Evolutionary conservation across 1,140 invertebrate species (phyloP).

Genomic region (Portunus trituberculatus): DNA sequence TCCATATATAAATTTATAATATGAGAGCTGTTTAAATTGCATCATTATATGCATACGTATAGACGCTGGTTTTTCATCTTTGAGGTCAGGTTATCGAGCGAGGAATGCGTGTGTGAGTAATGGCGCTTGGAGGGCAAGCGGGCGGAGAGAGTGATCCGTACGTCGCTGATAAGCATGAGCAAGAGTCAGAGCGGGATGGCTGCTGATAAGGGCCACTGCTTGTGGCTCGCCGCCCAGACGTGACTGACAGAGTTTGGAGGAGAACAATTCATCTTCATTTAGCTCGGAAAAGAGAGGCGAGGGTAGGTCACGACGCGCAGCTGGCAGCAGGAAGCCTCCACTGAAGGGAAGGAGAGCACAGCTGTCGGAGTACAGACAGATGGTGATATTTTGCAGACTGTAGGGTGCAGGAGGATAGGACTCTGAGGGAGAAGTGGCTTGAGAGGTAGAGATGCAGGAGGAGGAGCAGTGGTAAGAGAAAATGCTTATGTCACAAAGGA

Average conservation of each 20-base stretch:
- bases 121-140: neutral
- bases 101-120: conserved; percentile 9
- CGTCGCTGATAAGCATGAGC: neutral
- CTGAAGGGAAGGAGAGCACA: neutral
- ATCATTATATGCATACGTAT: conserved; percentile 11
- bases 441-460: neutral
- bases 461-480: too few relatives aligned
- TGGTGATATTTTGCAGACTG: neutral
- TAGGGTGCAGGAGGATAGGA: neutral
- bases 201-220: neutral
- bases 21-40: neutral
- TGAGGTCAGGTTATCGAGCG: neutral
- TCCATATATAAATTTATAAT: neutral
- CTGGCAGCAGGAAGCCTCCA: neutral
- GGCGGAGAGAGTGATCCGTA: conserved; percentile 4
- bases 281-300: conserved; percentile 5
- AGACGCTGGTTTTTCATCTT: neutral
- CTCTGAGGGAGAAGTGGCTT: neutral
- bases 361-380: neutral
- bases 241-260: neutral
- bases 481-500: neutral
- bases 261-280: conserved; percentile 4
- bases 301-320: conserved; percentile 5
- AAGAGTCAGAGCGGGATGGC: neutral
- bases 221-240: conserved; percentile 6